Percentiles rank a stretch among this genome's conserved stretches.
Conservation (phyloP, 1,140 invertebrate genomes). For the Ceratoteleas bidentatus region DNA sequence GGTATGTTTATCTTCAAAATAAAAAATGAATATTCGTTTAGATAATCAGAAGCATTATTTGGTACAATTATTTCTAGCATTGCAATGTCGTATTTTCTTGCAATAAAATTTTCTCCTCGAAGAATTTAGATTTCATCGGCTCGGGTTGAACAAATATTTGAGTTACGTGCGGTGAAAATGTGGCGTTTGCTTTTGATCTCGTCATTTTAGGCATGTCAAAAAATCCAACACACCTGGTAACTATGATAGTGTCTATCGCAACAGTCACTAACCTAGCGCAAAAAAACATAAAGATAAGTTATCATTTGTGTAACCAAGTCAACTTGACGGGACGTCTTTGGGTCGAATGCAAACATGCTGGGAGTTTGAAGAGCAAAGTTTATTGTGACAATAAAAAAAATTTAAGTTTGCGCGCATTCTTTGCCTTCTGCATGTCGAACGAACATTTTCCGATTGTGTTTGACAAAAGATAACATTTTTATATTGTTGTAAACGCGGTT, state of each 20-base stretch:
- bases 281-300: slow-evolving; percentile 44
- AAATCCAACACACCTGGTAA: slow-evolving; percentile 32
- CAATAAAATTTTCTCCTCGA: too few relatives aligned
- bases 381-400: slow-evolving; percentile 9
- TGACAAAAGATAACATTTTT: too few relatives aligned
- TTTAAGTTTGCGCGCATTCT: too few relatives aligned
- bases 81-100: too few relatives aligned
- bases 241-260: slow-evolving; percentile 38
- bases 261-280: slow-evolving; percentile 48
- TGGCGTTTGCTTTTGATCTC: slow-evolving; percentile 24
- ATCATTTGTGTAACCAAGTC: slow-evolving; percentile 30
- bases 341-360: slow-evolving; percentile 20
- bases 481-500: too few relatives aligned
- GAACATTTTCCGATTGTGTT: too few relatives aligned
- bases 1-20: too few relatives aligned
- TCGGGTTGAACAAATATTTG: background rate
- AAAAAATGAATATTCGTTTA: too few relatives aligned
- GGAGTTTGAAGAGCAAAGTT: background rate
- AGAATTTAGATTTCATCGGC: too few relatives aligned
- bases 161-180: slow-evolving; percentile 5
- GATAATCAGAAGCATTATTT: too few relatives aligned
- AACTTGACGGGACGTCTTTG: slow-evolving; percentile 15
- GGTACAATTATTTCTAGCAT: too few relatives aligned
- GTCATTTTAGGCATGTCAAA: slow-evolving; percentile 29
- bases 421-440: too few relatives aligned